Evolutionary conservation across 2,888 invertebrate species (phyloP).

Genomic region (Bombylius major): DNA sequence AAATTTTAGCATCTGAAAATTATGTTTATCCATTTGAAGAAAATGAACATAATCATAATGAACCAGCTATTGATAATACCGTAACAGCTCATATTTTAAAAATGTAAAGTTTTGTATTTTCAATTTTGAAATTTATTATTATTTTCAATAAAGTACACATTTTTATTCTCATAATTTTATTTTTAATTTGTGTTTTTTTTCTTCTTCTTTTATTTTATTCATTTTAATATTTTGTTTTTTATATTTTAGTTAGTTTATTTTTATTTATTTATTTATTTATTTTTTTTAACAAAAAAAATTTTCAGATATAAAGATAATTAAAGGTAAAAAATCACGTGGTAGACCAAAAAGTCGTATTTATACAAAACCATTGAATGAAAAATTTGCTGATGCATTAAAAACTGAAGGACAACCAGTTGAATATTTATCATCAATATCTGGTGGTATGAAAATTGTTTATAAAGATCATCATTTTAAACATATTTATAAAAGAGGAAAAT

Average conservation of each 20-base stretch:
- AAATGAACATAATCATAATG: background rate
- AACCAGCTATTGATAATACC: background rate
- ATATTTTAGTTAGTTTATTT: background rate
- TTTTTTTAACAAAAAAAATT: background rate
- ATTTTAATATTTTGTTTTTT: background rate
- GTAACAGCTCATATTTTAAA: background rate
- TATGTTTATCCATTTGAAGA: background rate
- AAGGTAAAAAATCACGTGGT: background rate
- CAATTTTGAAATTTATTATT: no score
- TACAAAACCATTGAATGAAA: background rate
- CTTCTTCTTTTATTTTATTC: background rate
- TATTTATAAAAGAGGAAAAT: slow-evolving; percentile 29
- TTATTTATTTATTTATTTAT: background rate
- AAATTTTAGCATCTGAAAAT: background rate
- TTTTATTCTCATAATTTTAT: background rate
- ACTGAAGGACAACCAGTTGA: slow-evolving; percentile 16
- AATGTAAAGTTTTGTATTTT: background rate
- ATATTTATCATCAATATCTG: slow-evolving; percentile 32
- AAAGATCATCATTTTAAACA: slow-evolving; percentile 32
- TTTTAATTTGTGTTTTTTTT: background rate
- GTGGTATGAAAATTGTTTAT: slow-evolving; percentile 32
- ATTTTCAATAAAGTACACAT: background rate
- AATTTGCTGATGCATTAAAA: slow-evolving; percentile 2
- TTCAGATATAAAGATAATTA: background rate
- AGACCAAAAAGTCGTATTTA: background rate